Evolutionary conservation across 2,797 vertebrate species (phyloP), one percentile per base, ranked within the genome.

Genomic region (Danionella dracula): DNA sequence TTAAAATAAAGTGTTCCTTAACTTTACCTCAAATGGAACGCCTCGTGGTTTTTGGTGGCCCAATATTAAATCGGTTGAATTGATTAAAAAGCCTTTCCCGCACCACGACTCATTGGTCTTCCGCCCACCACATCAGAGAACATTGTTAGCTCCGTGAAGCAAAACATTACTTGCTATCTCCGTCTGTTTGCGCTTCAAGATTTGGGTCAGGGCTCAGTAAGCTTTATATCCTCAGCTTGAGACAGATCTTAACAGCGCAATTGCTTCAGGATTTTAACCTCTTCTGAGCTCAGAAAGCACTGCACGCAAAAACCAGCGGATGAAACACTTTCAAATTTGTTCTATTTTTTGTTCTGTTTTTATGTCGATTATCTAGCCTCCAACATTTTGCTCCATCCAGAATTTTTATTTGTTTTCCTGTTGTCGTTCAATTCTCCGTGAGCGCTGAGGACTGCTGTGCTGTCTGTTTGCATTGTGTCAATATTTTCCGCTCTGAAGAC

Each of bases 131-230:
- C 13, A 34, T 34, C 13, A 29, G 17, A 53, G 35, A 66, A 56
- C 31, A 6, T 44, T 32, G 38, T 51, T 66, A 44, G 29, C 38
- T 46, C 46, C 49, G 38, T 53, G 53, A 58, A 59, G 38, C 61
- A 65, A 61, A 71, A 44, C 44, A 65, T 70, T 65, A 51, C 27
- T 51, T 21, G 20, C 38, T 13, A 44, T 50, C 9, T 1, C 37
- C 19, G 35, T 66, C 62, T 54, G 57, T 60, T 71, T 66, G 40
- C 40, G 15, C 62, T 60, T 54, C 17, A 60, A 66, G 49, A 46
- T 62, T 15, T 6, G 3, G 56, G 68, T 65, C 60, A 71, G 17
- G 48, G 53, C 19, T 53, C 31, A 31, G 29, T 31, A 59, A 42
- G 16, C 46, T 21, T 51, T 54, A 35, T 23, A 45, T 35, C 4